phyloP scores from a whole-genome alignment of 2,113 vertebrate species.

The Oxyura jamaicensis region DNA sequence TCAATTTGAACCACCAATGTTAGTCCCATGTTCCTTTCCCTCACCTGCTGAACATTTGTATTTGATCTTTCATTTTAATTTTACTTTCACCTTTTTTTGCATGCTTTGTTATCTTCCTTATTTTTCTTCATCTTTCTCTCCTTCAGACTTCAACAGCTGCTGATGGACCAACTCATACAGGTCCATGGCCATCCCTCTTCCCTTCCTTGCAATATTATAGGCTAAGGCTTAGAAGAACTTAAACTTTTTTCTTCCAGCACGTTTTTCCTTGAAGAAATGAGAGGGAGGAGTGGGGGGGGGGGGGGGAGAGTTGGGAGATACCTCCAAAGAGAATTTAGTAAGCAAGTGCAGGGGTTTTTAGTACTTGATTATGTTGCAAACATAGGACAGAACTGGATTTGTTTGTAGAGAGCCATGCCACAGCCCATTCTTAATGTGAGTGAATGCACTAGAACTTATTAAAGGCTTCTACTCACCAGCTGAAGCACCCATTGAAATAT shows the following conservation, averaged over 20 bases:
- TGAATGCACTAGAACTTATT: neutral
- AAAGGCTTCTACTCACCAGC: neutral
- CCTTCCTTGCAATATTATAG: neutral
- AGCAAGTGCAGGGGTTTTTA: neutral
- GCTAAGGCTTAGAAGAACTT: neutral
- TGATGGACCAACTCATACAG: no score
- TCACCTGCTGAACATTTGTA: accelerated
- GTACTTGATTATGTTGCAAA: neutral
- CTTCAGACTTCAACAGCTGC: neutral
- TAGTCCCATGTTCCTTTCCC: neutral
- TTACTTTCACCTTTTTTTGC: neutral
- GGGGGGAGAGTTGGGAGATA: neutral
- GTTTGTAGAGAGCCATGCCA: neutral
- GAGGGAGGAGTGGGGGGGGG: no score
- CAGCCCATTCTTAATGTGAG: neutral
- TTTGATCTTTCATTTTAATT: neutral
- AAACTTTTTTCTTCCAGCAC: no score
- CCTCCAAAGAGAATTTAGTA: neutral
- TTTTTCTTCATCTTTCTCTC: neutral
- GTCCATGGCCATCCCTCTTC: no score
- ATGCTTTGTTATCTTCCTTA: accelerated
- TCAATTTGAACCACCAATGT: neutral
- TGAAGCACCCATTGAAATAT: neutral
- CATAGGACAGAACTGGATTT: neutral
- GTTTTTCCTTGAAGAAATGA: neutral